Percentiles rank a stretch among this genome's conserved stretches.
These are phyloP conservation scores for Ondatra zibethicus DNA, from an alignment of 2,113 vertebrate genomes.

Conservation along the genomic window DNA sequence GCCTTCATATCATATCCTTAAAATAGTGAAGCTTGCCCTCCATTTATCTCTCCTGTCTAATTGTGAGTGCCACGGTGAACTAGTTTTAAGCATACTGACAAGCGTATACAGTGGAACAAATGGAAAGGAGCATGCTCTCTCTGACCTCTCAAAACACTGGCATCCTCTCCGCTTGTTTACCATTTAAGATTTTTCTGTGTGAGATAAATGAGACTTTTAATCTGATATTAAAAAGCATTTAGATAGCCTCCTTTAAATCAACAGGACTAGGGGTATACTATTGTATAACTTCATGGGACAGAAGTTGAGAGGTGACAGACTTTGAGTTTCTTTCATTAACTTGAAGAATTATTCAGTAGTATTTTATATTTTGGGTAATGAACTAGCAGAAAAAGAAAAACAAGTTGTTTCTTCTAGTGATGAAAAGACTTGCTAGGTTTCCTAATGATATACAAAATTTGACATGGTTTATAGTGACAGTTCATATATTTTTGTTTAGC, in stretches of 20 bases:
- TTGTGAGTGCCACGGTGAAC: background rate
- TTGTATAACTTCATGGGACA: background rate
- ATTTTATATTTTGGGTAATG: background rate
- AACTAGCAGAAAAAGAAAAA: slow-evolving; percentile 44
- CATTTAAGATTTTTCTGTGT: background rate
- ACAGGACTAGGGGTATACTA: background rate
- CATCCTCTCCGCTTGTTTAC: background rate
- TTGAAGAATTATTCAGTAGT: slow-evolving; percentile 24
- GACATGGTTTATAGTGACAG: background rate
- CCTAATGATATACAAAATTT: background rate
- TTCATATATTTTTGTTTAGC: background rate
- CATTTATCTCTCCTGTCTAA: slow-evolving; percentile 18
- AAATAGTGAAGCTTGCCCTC: slow-evolving; percentile 5
- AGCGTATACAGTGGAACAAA: background rate
- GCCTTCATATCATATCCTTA: slow-evolving; percentile 17
- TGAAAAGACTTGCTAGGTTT: background rate
- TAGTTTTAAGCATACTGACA: background rate
- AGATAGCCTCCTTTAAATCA: background rate
- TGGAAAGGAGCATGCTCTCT: background rate
- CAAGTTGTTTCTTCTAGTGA: background rate
- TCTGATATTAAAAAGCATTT: background rate
- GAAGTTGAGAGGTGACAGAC: background rate
- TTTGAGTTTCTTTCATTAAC: background rate
- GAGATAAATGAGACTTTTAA: slow-evolving; percentile 32
- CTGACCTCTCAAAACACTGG: background rate